These are phyloP conservation scores for Nemopilema nomurai DNA, from an alignment of 30 jellyfish, hydroid and myxozoan genomes.

Conservation along the genomic window DNA sequence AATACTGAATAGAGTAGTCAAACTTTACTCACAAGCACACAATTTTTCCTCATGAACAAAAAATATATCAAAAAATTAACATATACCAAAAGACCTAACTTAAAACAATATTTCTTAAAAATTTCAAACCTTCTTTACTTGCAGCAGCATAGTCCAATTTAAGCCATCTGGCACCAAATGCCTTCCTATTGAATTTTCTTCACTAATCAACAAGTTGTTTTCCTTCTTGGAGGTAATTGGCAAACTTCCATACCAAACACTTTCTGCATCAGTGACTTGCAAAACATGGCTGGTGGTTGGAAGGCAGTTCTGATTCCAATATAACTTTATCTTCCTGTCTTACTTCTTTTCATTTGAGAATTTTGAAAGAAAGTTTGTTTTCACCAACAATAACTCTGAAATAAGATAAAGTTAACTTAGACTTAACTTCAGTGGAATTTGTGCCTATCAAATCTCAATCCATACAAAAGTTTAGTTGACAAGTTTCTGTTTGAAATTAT, in stretches of 20 bases:
- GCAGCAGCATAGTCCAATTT: background rate
- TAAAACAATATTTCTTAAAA: too few relatives aligned
- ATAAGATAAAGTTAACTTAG: background rate
- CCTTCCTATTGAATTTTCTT: too few relatives aligned
- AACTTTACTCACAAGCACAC: too few relatives aligned
- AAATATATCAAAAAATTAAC: too few relatives aligned
- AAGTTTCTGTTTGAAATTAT: too few relatives aligned
- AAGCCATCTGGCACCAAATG: background rate
- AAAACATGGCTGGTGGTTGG: conserved; percentile 44
- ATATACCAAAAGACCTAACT: too few relatives aligned
- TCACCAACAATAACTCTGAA: background rate
- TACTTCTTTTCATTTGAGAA: conserved; percentile 23
- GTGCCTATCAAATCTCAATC: too few relatives aligned
- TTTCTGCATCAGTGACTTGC: conserved; percentile 21
- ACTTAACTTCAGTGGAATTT: too few relatives aligned
- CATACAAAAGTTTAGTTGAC: too few relatives aligned
- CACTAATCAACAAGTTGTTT: too few relatives aligned
- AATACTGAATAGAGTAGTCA: too few relatives aligned
- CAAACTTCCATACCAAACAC: conserved; percentile 23
- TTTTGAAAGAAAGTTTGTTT: conserved; percentile 33
- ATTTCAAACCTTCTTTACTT: background rate
- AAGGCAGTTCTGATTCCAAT: conserved; percentile 19
- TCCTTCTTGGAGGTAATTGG: background rate
- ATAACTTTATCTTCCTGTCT: conserved; percentile 10
- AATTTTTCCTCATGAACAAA: too few relatives aligned